Evolutionary conservation across 2,888 invertebrate genomes (phyloP).

Genomic region (Acanthosepion lycidas): DNA sequence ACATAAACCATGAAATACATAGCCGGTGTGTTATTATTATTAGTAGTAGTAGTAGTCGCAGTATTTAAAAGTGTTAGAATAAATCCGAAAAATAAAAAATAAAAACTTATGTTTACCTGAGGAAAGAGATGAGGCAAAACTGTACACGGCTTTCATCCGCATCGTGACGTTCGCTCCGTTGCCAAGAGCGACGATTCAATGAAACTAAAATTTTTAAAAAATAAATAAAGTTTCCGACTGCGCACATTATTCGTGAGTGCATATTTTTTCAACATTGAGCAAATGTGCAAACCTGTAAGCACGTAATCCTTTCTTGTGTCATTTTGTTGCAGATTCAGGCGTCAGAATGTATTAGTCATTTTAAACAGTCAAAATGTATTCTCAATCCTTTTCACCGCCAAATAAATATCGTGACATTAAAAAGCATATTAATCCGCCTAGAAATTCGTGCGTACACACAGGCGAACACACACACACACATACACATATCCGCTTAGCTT

Average conservation of each 20-base stretch:
- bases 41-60: no score
- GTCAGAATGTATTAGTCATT: no score
- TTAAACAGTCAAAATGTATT: background rate
- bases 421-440: no score
- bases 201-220: background rate
- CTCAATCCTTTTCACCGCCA: no score
- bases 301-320: no score
- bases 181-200: background rate
- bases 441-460: no score
- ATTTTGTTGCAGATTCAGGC: no score
- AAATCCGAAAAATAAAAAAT: background rate
- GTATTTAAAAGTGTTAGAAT: background rate
- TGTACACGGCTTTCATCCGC: background rate
- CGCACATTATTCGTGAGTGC: constrained; percentile 33
- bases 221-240: background rate
- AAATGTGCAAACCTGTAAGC: no score
- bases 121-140: background rate
- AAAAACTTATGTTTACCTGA: background rate
- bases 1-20: no score
- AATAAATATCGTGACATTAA: background rate
- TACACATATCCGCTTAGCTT: no score
- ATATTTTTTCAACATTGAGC: background rate
- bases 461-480: no score
- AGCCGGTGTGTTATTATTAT: no score
- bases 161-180: background rate